phyloP scores from a whole-genome alignment of 2,888 invertebrate genomes.

The Drosophila recens region DNA sequence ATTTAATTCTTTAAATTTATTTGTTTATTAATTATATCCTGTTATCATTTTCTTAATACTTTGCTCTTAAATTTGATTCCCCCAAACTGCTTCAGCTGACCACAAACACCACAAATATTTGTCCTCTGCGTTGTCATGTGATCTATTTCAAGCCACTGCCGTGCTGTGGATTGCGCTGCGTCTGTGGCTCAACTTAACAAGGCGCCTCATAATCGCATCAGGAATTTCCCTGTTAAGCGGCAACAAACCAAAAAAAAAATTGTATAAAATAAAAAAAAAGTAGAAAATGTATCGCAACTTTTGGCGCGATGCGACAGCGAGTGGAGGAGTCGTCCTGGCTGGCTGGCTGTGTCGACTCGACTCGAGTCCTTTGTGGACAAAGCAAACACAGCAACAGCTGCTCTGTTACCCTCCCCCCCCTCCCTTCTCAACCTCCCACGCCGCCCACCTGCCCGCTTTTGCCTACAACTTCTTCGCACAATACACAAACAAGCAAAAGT shows the following conservation, averaged over 20 bases:
- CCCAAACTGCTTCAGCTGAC: constrained; percentile 23
- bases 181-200: constrained; percentile 66
- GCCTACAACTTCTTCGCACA: constrained; percentile 47
- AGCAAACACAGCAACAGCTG: constrained; percentile 57
- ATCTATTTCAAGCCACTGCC: constrained; percentile 23
- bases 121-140: constrained; percentile 37
- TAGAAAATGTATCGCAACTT: constrained; percentile 63
- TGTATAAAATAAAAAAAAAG: constrained; percentile 9
- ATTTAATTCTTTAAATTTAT: neutral
- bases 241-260: constrained; percentile 30
- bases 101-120: constrained; percentile 53
- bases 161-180: constrained; percentile 4
- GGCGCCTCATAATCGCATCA: constrained; percentile 78
- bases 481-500: constrained; percentile 80
- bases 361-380: constrained; percentile 70
- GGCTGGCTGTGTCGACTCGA: constrained; percentile 9
- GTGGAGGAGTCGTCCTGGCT: constrained; percentile 4
- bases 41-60: neutral
- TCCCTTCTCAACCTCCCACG: neutral
- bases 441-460: constrained; percentile 34
- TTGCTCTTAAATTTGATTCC: neutral
- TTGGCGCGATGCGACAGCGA: constrained; percentile 60
- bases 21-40: neutral
- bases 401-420: constrained; percentile 26
- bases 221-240: constrained; percentile 74